These are phyloP conservation scores for Myzus persicae DNA, from an alignment of 1,140 invertebrate genomes.

Conservation along the genomic window DNA sequence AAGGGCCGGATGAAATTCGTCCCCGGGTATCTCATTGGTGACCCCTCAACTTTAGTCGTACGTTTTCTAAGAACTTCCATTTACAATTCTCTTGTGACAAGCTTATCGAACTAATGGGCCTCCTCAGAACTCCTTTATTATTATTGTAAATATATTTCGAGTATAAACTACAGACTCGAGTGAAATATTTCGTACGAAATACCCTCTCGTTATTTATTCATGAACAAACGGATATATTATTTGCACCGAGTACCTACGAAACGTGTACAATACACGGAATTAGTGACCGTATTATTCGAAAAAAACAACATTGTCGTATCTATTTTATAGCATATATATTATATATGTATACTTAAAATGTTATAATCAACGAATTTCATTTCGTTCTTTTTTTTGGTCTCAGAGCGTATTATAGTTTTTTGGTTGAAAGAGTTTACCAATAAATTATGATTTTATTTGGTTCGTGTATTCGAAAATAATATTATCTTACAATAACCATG, in stretches of 20 bases:
- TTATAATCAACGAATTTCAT: background rate
- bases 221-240: background rate
- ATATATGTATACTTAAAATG: too few species aligned
- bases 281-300: background rate
- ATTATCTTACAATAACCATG: background rate
- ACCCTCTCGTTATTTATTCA: background rate
- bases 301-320: background rate
- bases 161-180: background rate
- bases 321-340: background rate
- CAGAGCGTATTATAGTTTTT: background rate
- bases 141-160: background rate
- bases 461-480: background rate
- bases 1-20: too few species aligned
- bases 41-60: background rate
- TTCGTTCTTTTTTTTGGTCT: background rate
- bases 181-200: background rate
- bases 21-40: too few species aligned
- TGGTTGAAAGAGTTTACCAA: background rate
- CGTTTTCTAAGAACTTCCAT: background rate
- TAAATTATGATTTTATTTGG: background rate
- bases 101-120: background rate
- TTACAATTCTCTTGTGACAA: background rate
- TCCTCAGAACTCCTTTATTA: background rate
- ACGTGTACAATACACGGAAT: background rate
- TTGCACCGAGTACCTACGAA: background rate